Base-by-base conservation (phyloP, 2,888 invertebrate species). In the Polietes domitor region DNA sequence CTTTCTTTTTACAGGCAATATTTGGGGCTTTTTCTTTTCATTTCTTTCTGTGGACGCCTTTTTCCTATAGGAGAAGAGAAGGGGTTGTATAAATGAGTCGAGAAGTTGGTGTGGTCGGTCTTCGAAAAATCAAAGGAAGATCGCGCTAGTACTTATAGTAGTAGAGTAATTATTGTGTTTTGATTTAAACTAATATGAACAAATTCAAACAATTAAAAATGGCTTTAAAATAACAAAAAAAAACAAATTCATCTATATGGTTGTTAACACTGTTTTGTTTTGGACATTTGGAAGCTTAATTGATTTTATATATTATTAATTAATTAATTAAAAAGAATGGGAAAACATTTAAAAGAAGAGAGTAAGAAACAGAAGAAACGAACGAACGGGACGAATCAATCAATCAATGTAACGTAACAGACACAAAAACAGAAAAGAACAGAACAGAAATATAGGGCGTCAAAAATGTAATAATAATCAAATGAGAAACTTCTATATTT, bases 191-290 rank as follows among this genome's bases (percentile, higher is more conserved):
- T 83, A 81, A 80, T 76, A 53, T 28, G 72, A 58, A 87, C 88
- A 86, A 85, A 87, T 87, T 84, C 81, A 83, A 86, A 85, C 74
- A 81, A 77, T 87, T 87, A 86, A 80, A 58, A 70, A 55, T 55
- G 78, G 77, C 71, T 58, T 80, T 78, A 81, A 80, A 61, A 74
- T 79, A 79, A 83, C 81, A 84, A 79, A 80, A 65, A 10, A 71
- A 76, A 84, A 84, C 81, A 79, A 84, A 81, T 84, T 84, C 75
- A 78, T 79, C 84, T 84, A 84, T 83, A 80, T 73, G 70, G 77
- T 85, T 37, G n/a, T 37, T 80, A 85, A 85, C 82, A 85, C 83
- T 85, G 50, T 76, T 78, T 37, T 83, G 80, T 81, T 84, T 79
- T 76, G 72, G 81, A 86, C 83, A 86, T 75, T 83, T 86, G 79